Percentiles rank a stretch among this genome's conserved stretches.
Evolutionary conservation across 2,797 vertebrate species (phyloP).

Genomic region (Coccyzus lansbergi): DNA sequence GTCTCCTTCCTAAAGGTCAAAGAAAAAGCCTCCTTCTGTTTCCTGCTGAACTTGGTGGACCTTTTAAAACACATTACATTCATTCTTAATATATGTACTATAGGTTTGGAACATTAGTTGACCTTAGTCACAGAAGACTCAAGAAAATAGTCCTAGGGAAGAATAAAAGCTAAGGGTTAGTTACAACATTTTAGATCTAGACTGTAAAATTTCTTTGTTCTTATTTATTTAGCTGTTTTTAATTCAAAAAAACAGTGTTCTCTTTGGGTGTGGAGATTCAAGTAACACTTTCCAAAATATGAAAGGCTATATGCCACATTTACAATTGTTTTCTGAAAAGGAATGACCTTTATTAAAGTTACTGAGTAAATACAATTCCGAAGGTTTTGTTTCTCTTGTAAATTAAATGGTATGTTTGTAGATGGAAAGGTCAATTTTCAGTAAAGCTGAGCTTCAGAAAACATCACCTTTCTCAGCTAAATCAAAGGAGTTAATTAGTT

Average conservation of each 20-base stretch:
- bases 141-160: neutral
- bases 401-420: constrained; percentile 83
- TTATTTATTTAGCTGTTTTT: constrained; percentile 68
- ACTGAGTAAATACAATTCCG: constrained; percentile 78
- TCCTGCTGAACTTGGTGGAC: constrained; percentile 20
- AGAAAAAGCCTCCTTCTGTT: constrained; percentile 58
- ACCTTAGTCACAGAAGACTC: neutral
- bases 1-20: constrained; percentile 64
- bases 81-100: constrained; percentile 9
- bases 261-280: constrained; percentile 63
- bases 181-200: neutral
- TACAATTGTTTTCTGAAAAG: constrained; percentile 83
- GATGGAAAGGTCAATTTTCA: constrained; percentile 82
- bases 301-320: constrained; percentile 83
- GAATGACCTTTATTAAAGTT: constrained; percentile 82
- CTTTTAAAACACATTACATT: constrained; percentile 55
- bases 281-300: constrained; percentile 74
- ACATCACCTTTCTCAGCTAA: constrained; percentile 59
- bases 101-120: neutral
- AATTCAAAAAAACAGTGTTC: constrained; percentile 34
- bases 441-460: constrained; percentile 62
- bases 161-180: neutral
- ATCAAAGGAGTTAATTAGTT: constrained; percentile 79
- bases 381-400: constrained; percentile 79
- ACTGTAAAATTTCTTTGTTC: constrained; percentile 22